A percentile compares a stretch with the other conserved stretches of the same genome.
Evolutionary conservation across 2,113 vertebrate species (phyloP).

Genomic region (Hippocampus abdominalis): DNA sequence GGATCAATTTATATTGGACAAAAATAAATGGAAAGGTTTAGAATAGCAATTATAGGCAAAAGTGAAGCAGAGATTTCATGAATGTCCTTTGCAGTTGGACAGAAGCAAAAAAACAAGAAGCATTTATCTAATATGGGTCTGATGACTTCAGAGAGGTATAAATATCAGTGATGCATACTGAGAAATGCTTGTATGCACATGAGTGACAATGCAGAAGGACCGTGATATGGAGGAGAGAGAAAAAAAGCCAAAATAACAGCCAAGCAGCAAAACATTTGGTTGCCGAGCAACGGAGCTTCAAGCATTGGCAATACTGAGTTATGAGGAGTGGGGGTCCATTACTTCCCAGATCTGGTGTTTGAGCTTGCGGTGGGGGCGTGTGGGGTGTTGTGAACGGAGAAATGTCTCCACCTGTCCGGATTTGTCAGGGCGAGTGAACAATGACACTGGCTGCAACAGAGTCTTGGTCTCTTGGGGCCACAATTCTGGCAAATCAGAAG

Average conservation of each 20-base stretch:
- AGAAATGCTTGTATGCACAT: constrained; percentile 16
- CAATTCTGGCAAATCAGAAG: constrained; percentile 17
- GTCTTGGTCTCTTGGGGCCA: constrained; percentile 18
- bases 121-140: constrained; percentile 15
- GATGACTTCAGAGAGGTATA: constrained; percentile 42
- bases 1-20: background rate
- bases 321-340: constrained; percentile 61
- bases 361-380: constrained; percentile 27
- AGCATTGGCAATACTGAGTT: constrained; percentile 54
- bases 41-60: constrained; percentile 15
- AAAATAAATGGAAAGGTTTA: background rate
- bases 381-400: constrained; percentile 29
- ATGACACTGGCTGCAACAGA: constrained; percentile 27
- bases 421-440: constrained; percentile 63
- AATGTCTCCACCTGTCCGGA: constrained; percentile 72
- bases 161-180: constrained; percentile 57
- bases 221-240: background rate
- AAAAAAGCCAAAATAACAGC: constrained; percentile 56
- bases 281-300: constrained; percentile 59
- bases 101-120: constrained; percentile 12
- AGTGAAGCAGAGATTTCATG: background rate
- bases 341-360: constrained; percentile 70
- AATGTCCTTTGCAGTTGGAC: constrained; percentile 30
- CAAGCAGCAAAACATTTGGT: constrained; percentile 73
- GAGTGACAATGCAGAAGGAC: constrained; percentile 2